These are phyloP conservation scores for Leptinotarsa rubiginosa DNA, from an alignment of 2,888 invertebrate genomes.

Conservation along the genomic window DNA sequence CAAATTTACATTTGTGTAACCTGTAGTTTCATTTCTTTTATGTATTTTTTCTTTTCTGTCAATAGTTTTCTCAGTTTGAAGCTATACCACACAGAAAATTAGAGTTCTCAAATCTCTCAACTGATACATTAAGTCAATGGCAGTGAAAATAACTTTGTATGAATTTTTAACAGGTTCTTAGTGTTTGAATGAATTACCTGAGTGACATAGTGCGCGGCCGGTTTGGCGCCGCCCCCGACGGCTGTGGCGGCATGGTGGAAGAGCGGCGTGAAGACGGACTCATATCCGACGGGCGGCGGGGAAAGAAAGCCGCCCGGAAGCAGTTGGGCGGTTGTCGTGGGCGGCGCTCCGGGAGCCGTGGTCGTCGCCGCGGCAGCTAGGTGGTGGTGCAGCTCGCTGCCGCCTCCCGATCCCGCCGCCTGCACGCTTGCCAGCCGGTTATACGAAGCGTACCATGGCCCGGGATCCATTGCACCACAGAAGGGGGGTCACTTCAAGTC, in stretches of 20 bases:
- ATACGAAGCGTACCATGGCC: conserved; percentile 89
- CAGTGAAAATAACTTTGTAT: no score
- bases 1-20: no score
- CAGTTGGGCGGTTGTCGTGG: conserved; percentile 73
- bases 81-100: no score
- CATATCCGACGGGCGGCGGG: conserved; percentile 81
- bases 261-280: conserved; percentile 84
- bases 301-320: conserved; percentile 80
- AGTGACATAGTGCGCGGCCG: conserved; percentile 67
- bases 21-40: no score
- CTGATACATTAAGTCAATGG: no score
- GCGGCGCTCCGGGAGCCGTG: conserved; percentile 66
- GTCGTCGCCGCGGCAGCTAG: conserved; percentile 66
- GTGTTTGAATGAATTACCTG: conserved; percentile 58
- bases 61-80: no score
- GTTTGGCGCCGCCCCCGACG: conserved; percentile 67
- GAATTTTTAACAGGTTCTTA: not conserved
- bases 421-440: conserved; percentile 86
- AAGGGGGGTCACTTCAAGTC: conserved; percentile 41
- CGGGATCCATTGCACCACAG: conserved; percentile 80
- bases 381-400: conserved; percentile 77
- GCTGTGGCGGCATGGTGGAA: conserved; percentile 78
- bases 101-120: no score
- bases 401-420: conserved; percentile 73
- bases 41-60: no score